phyloP scores from a whole-genome alignment of 2,113 vertebrate species.

The Telmatochromis sp. region DNA sequence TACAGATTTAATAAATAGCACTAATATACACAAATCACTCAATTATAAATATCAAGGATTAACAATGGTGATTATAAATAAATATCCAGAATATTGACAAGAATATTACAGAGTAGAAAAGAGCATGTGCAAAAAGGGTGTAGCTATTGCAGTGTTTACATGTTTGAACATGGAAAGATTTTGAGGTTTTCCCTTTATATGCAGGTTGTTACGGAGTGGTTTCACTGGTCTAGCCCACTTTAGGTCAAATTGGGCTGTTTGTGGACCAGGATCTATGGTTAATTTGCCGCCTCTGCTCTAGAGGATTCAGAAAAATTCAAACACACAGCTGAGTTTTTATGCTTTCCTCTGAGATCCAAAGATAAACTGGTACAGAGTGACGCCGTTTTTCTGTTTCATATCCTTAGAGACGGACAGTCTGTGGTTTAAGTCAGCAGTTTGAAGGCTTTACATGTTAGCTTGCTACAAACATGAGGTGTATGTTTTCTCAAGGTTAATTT shows the following conservation, averaged over 20 bases:
- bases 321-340: not conserved
- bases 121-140: not conserved
- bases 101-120: not conserved
- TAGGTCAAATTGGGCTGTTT: not conserved
- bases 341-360: not conserved
- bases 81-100: not conserved
- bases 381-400: not conserved
- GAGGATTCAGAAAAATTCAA: not conserved
- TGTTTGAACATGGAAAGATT: not conserved
- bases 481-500: not conserved
- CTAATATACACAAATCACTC: not conserved
- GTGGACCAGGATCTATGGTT: not conserved
- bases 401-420: not conserved
- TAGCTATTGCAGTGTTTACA: not conserved
- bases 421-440: not conserved
- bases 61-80: not conserved
- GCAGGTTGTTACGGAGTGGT: not conserved
- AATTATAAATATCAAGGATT: not conserved
- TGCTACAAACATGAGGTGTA: not conserved
- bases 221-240: not conserved
- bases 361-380: not conserved
- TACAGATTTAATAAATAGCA: not conserved
- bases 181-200: not conserved
- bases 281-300: not conserved
- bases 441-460: not conserved